Percentiles rank a stretch among this genome's conserved stretches.
phyloP scores from a whole-genome alignment of 2,113 vertebrate species.

The Galbula dea region DNA sequence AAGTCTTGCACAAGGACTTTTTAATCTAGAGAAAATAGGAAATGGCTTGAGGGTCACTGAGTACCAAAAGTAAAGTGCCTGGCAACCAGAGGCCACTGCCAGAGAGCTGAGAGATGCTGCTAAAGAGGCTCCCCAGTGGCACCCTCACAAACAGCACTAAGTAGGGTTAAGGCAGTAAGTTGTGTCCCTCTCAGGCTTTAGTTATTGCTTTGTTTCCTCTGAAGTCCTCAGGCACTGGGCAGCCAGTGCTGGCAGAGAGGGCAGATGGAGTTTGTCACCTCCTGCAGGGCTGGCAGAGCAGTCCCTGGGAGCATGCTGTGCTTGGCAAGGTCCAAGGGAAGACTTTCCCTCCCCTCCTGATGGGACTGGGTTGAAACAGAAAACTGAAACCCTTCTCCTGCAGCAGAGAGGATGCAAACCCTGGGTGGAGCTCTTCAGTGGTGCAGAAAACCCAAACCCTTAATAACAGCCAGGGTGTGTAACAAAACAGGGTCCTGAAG shows the following conservation, averaged over 20 bases:
- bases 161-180: conserved; percentile 56
- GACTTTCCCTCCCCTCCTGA: background rate
- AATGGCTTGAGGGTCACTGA: conserved; percentile 45
- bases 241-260: conserved; percentile 52
- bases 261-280: conserved; percentile 38
- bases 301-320: background rate
- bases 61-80: conserved; percentile 79
- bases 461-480: background rate
- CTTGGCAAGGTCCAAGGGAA: background rate
- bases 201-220: conserved; percentile 70
- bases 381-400: conserved; percentile 5
- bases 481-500: background rate
- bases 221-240: conserved; percentile 30
- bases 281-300: background rate
- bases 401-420: background rate
- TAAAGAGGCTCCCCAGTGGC: background rate
- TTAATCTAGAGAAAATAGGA: background rate
- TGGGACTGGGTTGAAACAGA: too few species aligned
- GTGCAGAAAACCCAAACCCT: background rate
- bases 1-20: background rate
- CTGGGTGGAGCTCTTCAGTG: background rate
- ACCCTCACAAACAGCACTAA: background rate
- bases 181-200: conserved; percentile 20
- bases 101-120: conserved; percentile 26
- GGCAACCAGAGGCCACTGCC: conserved; percentile 8